These are phyloP conservation scores for Chrysolina oricalcia DNA, from an alignment of 2,888 invertebrate species.

Conservation along the genomic window DNA sequence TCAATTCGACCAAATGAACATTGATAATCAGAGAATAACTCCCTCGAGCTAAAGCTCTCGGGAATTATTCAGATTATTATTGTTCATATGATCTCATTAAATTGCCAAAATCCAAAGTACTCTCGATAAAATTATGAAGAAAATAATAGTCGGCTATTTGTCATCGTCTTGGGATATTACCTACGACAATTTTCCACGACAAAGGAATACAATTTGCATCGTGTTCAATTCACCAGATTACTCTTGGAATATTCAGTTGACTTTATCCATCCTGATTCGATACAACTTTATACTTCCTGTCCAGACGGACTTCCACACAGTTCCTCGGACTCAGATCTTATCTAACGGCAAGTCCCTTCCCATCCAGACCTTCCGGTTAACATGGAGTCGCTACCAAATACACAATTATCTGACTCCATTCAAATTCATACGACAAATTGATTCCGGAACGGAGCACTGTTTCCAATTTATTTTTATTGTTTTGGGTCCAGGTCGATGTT, in stretches of 20 bases:
- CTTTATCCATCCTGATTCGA: not conserved
- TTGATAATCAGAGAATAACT: no score
- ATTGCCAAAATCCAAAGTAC: no score
- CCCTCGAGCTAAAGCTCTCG: no score
- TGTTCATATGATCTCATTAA: no score
- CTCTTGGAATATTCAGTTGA: not conserved
- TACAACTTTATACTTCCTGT: conserved; percentile 4
- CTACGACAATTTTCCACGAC: not conserved
- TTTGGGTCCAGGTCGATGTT: conserved; percentile 25
- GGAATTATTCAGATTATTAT: no score
- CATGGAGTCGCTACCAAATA: conserved; percentile 16
- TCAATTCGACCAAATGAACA: no score
- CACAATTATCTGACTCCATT: conserved; percentile 20
- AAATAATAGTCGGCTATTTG: no score
- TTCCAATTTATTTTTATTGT: conserved; percentile 32
- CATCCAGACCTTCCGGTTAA: conserved; percentile 18
- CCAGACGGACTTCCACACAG: conserved; percentile 13
- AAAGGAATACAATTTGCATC: no score
- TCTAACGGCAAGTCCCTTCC: conserved; percentile 10
- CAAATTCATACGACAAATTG: conserved; percentile 29
- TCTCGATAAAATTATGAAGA: no score
- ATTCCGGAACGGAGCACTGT: conserved; percentile 11
- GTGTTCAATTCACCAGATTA: no score
- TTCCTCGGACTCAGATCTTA: conserved; percentile 1
- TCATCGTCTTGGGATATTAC: no score